A percentile compares a stretch with the other conserved stretches of the same genome.
These are phyloP conservation scores for Papilio xuthus DNA, from an alignment of 1,140 invertebrate species.

Conservation along the genomic window DNA sequence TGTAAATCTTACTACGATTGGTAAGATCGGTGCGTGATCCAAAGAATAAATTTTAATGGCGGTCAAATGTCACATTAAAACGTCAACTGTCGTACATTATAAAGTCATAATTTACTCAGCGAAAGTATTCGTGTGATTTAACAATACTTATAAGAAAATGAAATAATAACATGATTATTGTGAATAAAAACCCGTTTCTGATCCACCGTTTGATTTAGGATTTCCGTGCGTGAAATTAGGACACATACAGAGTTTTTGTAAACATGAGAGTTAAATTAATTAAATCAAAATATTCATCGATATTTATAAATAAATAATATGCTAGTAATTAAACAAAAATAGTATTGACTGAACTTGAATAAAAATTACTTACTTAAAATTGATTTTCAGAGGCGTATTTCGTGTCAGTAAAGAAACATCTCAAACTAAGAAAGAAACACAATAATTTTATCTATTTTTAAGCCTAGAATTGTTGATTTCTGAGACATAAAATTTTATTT, in stretches of 20 bases:
- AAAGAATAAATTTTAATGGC: neutral
- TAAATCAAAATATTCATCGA: no score
- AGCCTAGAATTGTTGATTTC: no score
- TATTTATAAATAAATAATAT: no score
- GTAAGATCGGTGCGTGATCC: neutral
- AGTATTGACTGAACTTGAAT: no score
- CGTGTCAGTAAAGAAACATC: no score
- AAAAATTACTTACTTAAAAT: no score
- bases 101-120: constrained; percentile 56
- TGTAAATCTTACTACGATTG: no score
- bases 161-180: constrained; percentile 23
- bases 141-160: constrained; percentile 16
- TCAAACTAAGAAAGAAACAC: no score
- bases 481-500: no score
- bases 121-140: constrained; percentile 53
- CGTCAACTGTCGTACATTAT: constrained; percentile 58
- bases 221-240: constrained; percentile 9
- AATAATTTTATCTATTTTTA: no score
- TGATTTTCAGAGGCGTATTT: no score
- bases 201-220: neutral
- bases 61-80: constrained; percentile 52
- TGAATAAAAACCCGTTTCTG: constrained; percentile 9
- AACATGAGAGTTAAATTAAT: neutral
- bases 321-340: no score
- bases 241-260: neutral